Conservation (phyloP, 2,888 invertebrate species). For the Unio pictorum region DNA sequence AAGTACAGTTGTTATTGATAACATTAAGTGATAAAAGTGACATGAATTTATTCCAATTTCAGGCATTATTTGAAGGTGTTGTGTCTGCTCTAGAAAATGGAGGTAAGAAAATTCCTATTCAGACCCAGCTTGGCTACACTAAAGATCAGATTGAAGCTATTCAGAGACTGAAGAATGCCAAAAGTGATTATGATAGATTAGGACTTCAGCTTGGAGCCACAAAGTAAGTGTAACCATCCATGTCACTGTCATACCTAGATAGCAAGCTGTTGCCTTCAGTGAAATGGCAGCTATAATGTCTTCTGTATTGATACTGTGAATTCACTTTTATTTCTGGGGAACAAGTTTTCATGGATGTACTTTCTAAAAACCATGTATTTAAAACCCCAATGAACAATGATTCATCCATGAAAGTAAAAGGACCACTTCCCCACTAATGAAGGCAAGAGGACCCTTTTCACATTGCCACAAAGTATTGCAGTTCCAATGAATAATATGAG, state of each 20-base stretch:
- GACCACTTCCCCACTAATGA: too few species aligned
- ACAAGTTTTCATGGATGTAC: too few species aligned
- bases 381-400: too few species aligned
- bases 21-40: not conserved
- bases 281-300: not conserved
- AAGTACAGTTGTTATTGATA: not conserved
- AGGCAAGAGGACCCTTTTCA: too few species aligned
- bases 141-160: conserved; percentile 72
- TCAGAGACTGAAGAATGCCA: conserved; percentile 68
- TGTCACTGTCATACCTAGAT: not conserved
- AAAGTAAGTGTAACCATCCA: conserved; percentile 56
- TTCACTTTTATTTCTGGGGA: not conserved
- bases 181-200: conserved; percentile 68
- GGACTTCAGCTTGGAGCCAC: conserved; percentile 63
- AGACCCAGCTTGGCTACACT: conserved; percentile 68
- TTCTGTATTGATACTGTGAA: not conserved
- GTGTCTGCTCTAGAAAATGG: conserved; percentile 68
- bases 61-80: conserved; percentile 69
- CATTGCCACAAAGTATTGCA: too few species aligned
- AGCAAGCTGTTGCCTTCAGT: not conserved
- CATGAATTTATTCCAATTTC: conserved; percentile 13
- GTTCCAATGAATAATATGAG: too few species aligned
- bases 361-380: too few species aligned
- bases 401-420: too few species aligned
- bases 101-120: conserved; percentile 59